Base-by-base conservation (phyloP, 2,888 invertebrate species). In the Melanchra persicariae region DNA sequence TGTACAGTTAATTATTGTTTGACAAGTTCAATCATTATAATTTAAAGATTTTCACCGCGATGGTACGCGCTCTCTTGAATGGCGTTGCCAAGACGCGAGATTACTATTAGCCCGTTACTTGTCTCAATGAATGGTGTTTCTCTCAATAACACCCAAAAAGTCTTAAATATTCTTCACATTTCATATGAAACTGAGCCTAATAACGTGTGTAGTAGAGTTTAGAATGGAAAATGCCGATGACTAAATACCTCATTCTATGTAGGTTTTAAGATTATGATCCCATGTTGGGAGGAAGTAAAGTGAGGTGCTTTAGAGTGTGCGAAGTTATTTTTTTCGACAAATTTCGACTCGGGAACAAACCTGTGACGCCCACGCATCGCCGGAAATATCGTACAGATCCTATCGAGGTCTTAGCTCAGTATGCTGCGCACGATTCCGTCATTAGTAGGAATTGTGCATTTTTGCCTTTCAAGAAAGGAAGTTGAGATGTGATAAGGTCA, bases 101-200 rank as follows among this genome's bases (percentile, higher is more conserved):
- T 93, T 93, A 94, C 94, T 94, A 94, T 94, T 93, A 93, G 93
- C 91, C 95, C 95, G 95, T 95, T 95, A 95, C 92, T 94, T 93
- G 91, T 93, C 93, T 95, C 92, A 95, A 95, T 95, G 95, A 94
- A 94, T 94, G 93, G 93, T 92, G 90, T 90, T 91, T 92, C 91
- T 89, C 89, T 87, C 84, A 83, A 89, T 88, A 89, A 88, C 88
- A 87, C 88, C 91, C 88, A 90, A 92, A 91, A 91, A 87, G 91
- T 84, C 89, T 91, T 89, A 90, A 88, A 89, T 81, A 87, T 87
- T 85, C 79, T 75, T 76, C 62, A 81, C 63, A 49, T 74, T 75
- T 81, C 81, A 85, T 68, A 82, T 81, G 75, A 91, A 90, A 87
- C 79, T 90, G 81, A 83, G 84, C 89, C 88, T 82, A 87, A 85